Evolutionary conservation across 92 coral and sea anemone genomes (phyloP).

Genomic region (Phymanthus crucifer): DNA sequence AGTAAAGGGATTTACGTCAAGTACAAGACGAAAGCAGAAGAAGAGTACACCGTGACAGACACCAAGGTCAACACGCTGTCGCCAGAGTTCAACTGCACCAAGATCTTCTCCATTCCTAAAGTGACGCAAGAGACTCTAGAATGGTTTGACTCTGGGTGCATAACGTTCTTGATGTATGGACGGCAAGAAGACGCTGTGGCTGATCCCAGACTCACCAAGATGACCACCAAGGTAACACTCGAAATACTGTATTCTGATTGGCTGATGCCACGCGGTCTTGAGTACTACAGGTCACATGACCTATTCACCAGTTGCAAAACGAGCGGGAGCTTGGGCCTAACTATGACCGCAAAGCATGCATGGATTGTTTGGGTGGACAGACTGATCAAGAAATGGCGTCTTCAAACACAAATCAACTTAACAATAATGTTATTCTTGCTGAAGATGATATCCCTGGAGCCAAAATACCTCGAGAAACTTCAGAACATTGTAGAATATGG

Average conservation of each 20-base stretch:
- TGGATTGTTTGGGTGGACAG: no score
- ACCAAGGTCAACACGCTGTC: slow-evolving; percentile 66
- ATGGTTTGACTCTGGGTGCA: slow-evolving; percentile 95
- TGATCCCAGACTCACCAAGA: slow-evolving; percentile 76
- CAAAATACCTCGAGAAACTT: no score
- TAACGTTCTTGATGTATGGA: slow-evolving; percentile 82
- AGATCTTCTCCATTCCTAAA: slow-evolving; percentile 65
- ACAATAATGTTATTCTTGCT: no score
- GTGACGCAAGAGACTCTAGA: slow-evolving; percentile 81
- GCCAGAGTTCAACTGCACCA: slow-evolving; percentile 88
- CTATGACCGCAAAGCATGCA: no score
- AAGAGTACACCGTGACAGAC: slow-evolving; percentile 69
- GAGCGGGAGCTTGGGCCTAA: no score
- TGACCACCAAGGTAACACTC: slow-evolving; percentile 89
- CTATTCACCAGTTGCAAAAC: no score
- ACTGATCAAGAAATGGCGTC: no score
- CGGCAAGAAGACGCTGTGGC: slow-evolving; percentile 86
- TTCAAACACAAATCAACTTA: no score
- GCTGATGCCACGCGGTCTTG: not conserved
- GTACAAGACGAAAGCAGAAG: slow-evolving; percentile 70
- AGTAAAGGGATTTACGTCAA: slow-evolving; percentile 88
- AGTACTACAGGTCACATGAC: no score
- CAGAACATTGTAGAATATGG: no score
- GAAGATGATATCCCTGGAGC: no score
- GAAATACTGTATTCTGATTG: not conserved